phyloP scores from a whole-genome alignment of 2,797 vertebrate species.

The Enoplosus armatus region DNA sequence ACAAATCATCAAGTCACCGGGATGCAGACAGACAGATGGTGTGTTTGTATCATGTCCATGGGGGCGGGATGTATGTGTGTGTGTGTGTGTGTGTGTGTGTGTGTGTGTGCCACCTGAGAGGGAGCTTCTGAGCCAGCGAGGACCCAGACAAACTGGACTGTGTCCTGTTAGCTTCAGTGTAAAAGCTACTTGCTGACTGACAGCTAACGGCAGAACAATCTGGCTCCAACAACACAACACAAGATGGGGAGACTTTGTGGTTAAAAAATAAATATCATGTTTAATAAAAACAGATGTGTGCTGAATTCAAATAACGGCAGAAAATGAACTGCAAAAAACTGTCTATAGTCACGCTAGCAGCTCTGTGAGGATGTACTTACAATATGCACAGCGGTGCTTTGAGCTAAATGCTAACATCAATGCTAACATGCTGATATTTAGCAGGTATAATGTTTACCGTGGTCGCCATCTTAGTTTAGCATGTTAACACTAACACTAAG shows the following conservation, averaged over 20 bases:
- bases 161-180: constrained; percentile 44
- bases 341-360: too few relatives aligned
- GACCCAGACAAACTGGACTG: constrained; percentile 46
- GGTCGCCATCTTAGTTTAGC: background rate
- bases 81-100: constrained; percentile 13
- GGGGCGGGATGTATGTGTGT: constrained; percentile 19
- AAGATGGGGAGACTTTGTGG: background rate
- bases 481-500: background rate
- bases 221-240: constrained; percentile 3
- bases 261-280: background rate
- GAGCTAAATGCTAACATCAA: background rate
- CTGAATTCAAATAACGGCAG: background rate
- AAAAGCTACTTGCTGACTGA: constrained; percentile 34
- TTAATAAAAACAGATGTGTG: background rate
- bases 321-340: background rate
- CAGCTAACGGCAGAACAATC: constrained; percentile 14
- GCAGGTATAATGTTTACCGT: background rate
- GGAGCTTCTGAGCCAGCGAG: constrained; percentile 27
- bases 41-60: constrained; percentile 50
- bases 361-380: background rate
- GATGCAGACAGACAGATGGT: constrained; percentile 65
- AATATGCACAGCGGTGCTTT: too few relatives aligned
- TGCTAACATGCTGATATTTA: background rate
- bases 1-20: constrained; percentile 42
- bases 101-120: constrained; percentile 50